Conservation (phyloP, 92 coral and sea anemone genomes). For the Zoanthus gigantus region DNA sequence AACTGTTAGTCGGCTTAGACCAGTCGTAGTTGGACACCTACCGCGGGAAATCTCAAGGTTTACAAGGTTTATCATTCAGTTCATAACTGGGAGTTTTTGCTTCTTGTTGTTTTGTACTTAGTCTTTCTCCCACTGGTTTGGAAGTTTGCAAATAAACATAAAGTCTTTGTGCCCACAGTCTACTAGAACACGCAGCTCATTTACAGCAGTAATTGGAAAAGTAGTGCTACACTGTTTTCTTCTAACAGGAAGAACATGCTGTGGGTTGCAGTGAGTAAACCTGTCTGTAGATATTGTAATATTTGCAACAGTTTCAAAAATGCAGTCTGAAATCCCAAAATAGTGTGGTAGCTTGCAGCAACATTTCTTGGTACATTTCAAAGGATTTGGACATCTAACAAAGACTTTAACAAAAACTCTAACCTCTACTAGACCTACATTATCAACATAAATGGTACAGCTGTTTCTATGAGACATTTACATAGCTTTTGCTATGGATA, state of each 20-base stretch:
- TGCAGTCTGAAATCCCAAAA: constrained; percentile 62
- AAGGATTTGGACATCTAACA: constrained; percentile 62
- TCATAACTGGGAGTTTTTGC: no score
- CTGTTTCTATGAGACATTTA: constrained; percentile 64
- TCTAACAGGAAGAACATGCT: constrained; percentile 63
- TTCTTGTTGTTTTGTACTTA: constrained; percentile 13
- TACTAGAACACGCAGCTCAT: constrained; percentile 51
- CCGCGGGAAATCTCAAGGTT: no score
- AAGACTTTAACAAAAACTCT: constrained; percentile 59
- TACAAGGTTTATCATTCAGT: no score
- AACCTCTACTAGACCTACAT: constrained; percentile 62
- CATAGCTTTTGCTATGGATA: constrained; percentile 66
- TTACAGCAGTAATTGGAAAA: constrained; percentile 51
- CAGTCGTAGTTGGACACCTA: no score
- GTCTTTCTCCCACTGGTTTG: constrained; percentile 69
- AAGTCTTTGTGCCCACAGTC: constrained; percentile 54
- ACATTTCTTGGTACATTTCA: constrained; percentile 63
- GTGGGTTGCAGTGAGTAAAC: constrained; percentile 58
- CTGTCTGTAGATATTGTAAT: constrained; percentile 48
- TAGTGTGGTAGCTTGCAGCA: constrained; percentile 61
- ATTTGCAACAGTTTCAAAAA: constrained; percentile 48
- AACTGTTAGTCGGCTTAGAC: no score
- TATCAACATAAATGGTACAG: constrained; percentile 56
- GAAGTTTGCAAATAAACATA: constrained; percentile 60
- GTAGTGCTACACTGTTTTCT: constrained; percentile 49